A percentile compares a stretch with the other conserved stretches of the same genome.
These are phyloP conservation scores for Orcinus orca DNA, from an alignment of 2,113 vertebrate species.

Conservation along the genomic window DNA sequence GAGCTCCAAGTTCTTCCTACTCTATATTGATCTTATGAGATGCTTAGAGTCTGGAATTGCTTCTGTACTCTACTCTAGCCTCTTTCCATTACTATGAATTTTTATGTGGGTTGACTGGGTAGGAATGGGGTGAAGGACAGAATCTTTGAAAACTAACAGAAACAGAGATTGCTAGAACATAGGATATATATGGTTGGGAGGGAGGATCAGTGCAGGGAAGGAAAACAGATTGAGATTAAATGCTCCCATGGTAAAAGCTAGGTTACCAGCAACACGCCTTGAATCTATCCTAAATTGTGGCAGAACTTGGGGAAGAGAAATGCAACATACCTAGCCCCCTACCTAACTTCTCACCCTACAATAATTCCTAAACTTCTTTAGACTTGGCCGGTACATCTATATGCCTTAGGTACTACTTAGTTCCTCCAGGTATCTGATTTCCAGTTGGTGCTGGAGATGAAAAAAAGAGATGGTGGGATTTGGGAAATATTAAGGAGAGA, in stretches of 20 bases:
- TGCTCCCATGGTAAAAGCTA: neutral
- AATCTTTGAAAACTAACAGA: constrained; percentile 12
- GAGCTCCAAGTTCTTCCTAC: neutral
- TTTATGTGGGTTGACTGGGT: neutral
- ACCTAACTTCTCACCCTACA: neutral
- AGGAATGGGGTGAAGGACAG: neutral
- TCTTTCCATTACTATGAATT: neutral
- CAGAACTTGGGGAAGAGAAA: neutral
- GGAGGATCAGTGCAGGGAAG: neutral
- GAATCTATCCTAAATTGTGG: neutral
- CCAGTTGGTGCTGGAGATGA: neutral
- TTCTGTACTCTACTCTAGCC: neutral
- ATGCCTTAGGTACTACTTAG: neutral
- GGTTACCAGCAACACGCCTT: neutral
- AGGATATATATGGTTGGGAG: neutral
- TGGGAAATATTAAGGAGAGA: neutral
- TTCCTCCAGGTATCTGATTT: neutral
- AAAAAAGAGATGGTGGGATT: neutral
- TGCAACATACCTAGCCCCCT: neutral
- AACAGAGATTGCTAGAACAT: neutral
- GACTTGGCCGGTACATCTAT: neutral
- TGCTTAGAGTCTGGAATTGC: neutral
- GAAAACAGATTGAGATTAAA: neutral
- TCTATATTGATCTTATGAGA: neutral
- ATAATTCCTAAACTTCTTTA: neutral